Conservation (phyloP, 2,888 invertebrate genomes). For the Cerastis rubricosa region DNA sequence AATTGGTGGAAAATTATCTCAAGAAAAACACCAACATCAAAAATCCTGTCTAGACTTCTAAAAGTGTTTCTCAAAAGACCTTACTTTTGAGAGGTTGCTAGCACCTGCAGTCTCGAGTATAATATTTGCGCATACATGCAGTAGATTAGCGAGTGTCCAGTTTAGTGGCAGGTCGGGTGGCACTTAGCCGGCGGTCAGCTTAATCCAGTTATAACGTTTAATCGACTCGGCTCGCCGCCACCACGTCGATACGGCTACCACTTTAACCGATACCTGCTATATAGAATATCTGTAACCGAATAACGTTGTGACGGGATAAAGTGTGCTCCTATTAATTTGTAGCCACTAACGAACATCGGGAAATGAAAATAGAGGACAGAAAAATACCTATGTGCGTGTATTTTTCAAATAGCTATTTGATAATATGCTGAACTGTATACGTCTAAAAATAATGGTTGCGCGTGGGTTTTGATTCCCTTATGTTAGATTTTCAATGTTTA, state of each 20-base stretch:
- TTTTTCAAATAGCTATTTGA: neutral
- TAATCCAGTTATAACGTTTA: slow-evolving; percentile 86
- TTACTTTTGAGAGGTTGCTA: too few relatives aligned
- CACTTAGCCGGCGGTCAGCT: slow-evolving; percentile 85
- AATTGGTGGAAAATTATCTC: too few relatives aligned
- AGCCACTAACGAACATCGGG: slow-evolving; percentile 45
- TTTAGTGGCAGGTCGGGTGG: slow-evolving; percentile 74
- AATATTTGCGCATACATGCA: slow-evolving; percentile 50
- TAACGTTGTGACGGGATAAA: slow-evolving; percentile 58
- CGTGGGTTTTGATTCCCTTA: neutral
- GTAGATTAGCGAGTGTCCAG: slow-evolving; percentile 76
- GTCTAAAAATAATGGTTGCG: neutral
- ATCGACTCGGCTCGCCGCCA: slow-evolving; percentile 81
- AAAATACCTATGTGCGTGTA: neutral
- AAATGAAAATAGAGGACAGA: slow-evolving; percentile 27
- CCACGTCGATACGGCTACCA: slow-evolving; percentile 76
- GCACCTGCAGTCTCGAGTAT: slow-evolving; percentile 22
- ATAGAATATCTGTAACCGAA: slow-evolving; percentile 60
- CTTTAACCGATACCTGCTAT: slow-evolving; percentile 68
- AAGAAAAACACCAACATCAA: neutral
- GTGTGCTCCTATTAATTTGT: slow-evolving; percentile 52
- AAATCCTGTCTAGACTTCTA: neutral
- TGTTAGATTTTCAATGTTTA: neutral
- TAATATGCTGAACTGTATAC: neutral
- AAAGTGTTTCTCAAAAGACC: neutral